phyloP scores from a whole-genome alignment of 1,140 invertebrate genomes.

The Zaprionus gabonicus region DNA sequence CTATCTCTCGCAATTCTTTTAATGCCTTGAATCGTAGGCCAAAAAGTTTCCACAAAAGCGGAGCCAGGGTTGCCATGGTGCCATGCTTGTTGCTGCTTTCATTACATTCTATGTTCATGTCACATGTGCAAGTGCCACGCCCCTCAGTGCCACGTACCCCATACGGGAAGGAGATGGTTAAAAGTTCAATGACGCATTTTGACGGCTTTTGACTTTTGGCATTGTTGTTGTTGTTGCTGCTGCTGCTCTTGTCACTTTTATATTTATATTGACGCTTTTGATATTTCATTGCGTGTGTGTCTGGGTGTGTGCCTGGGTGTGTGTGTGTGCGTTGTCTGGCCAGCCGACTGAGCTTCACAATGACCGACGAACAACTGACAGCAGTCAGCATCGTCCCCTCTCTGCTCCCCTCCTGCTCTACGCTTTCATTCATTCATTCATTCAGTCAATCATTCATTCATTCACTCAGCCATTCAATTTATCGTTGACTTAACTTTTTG shows the following conservation, averaged over 20 bases:
- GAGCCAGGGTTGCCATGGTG: slow-evolving; percentile 7
- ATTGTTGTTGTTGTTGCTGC: slow-evolving; percentile 30
- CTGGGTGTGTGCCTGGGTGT: neutral
- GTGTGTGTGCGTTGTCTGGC: slow-evolving; percentile 42
- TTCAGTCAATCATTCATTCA: slow-evolving; percentile 57
- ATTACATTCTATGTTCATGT: slow-evolving; percentile 11
- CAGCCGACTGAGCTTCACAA: slow-evolving; percentile 62
- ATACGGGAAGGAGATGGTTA: slow-evolving; percentile 18
- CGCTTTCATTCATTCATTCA: slow-evolving; percentile 31
- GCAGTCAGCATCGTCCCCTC: neutral
- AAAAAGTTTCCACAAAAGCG: neutral
- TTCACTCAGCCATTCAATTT: slow-evolving; percentile 78
- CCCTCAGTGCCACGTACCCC: neutral
- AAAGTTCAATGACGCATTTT: slow-evolving; percentile 64
- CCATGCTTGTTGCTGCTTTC: neutral
- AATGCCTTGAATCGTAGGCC: neutral
- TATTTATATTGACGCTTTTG: slow-evolving; percentile 67
- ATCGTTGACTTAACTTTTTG: slow-evolving; percentile 81
- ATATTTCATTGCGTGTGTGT: slow-evolving; percentile 13
- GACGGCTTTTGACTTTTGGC: slow-evolving; percentile 73
- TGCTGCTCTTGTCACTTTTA: slow-evolving; percentile 50
- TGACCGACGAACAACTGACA: slow-evolving; percentile 62
- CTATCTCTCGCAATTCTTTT: neutral
- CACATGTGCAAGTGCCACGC: slow-evolving; percentile 18
- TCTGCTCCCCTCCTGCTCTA: neutral